phyloP scores from a whole-genome alignment of 92 coral and sea anemone species.

The Palythoa caribaeorum region DNA sequence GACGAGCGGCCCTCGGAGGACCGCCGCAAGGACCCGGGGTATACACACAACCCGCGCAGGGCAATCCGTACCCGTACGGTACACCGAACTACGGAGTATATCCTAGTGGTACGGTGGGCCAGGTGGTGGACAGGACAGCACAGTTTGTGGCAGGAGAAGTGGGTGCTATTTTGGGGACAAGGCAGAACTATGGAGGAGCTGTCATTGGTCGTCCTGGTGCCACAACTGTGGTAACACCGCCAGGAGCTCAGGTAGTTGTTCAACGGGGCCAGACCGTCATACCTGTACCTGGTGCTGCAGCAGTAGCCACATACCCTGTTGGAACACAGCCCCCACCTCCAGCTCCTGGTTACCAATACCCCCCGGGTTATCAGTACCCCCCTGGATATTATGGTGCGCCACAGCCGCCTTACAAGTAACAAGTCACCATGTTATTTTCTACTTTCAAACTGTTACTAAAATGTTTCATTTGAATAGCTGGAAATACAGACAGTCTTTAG shows the following conservation, averaged over 20 bases:
- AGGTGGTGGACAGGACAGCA: slow-evolving; percentile 71
- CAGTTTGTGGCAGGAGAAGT: slow-evolving; percentile 76
- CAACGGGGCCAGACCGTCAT: slow-evolving; percentile 31
- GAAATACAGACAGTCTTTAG: no score
- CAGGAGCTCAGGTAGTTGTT: slow-evolving; percentile 32
- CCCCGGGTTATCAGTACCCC: slow-evolving; percentile 33
- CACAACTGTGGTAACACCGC: slow-evolving; percentile 17
- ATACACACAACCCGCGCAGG: slow-evolving; percentile 49
- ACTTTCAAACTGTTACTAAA: background rate
- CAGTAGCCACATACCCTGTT: background rate
- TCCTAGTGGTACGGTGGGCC: slow-evolving; percentile 77
- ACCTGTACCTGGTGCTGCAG: slow-evolving; percentile 11
- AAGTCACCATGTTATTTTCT: background rate
- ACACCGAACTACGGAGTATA: slow-evolving; percentile 71
- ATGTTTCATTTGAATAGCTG: no score
- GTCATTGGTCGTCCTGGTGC: slow-evolving; percentile 59
- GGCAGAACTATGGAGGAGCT: slow-evolving; percentile 64
- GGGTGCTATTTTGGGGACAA: slow-evolving; percentile 70
- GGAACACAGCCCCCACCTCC: slow-evolving; percentile 22
- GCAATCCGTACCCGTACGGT: slow-evolving; percentile 90
- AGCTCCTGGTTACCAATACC: slow-evolving; percentile 10
- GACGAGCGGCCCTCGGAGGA: slow-evolving; percentile 68
- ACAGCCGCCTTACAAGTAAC: slow-evolving; percentile 36
- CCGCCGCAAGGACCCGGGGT: slow-evolving; percentile 73
- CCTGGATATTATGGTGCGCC: slow-evolving; percentile 30